Evolutionary conservation across 2,888 invertebrate genomes (phyloP), one percentile per base, ranked within the genome.

Genomic region (Drosophila prostipennis): DNA sequence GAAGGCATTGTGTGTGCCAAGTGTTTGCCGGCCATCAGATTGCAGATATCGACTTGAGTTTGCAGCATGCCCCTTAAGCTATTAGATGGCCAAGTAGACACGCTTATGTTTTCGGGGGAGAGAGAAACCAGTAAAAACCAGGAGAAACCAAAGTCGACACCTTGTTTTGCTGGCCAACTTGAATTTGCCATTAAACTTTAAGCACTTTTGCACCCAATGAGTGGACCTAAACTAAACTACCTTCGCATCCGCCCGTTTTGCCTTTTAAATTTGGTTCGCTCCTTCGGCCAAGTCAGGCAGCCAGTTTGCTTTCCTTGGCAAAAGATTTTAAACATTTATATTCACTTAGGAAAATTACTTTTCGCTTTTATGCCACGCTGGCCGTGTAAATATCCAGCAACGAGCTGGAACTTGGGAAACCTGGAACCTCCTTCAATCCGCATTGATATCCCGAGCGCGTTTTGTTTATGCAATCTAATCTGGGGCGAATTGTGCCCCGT

Each of bases 261-360:
- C 72, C 72, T 74, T 84, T 84, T 76, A 78, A 76, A 81, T 81
- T 76, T 61, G 72, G 78, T 83, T 29, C 7, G 29, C 76, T 72
- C 6, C 23, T 29, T 36, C 48, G 48, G 51, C 19, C 48, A 56
- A 26, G 26, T 19, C 19, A 19, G 19, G 1, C 46, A 37, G 40
- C 32, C 6, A 37, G 42, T 58, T 59, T n/a, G 42, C 57, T 45
- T 16, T 43, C 61, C 74, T 40, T 43, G 64, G 52, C 67, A 71
- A 72, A 71, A 72, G 72, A 77, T 75, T 75, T 82, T 73, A 83
- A 83, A 81, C 83, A 87, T 89, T 89, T 84, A 87, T 82, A 84
- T 89, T 87, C 88, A 90, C 90, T 90, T 90, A 85, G 76, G 89
- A 76, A 90, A 89, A 90, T 90, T 90, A 80, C 79, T 85, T 87